A percentile compares a stretch with the other conserved stretches of the same genome.
phyloP scores from a whole-genome alignment of 2,888 invertebrate species.

The Cheilosia impressa region DNA sequence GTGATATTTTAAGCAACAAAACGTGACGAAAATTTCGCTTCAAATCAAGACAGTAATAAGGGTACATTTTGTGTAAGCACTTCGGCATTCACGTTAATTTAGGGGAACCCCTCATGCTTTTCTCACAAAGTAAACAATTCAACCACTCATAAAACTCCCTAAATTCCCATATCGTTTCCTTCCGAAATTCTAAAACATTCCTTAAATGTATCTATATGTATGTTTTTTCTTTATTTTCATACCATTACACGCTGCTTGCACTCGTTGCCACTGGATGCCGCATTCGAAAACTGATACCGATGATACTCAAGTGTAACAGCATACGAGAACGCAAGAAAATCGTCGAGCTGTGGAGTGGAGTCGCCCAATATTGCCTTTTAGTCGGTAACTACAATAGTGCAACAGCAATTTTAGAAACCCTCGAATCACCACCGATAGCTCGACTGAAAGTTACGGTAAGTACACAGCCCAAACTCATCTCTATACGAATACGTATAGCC shows the following conservation, averaged over 20 bases:
- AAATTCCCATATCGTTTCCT: constrained; percentile 23
- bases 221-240: constrained; percentile 50
- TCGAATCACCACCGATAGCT: constrained; percentile 83
- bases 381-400: constrained; percentile 84
- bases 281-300: constrained; percentile 39
- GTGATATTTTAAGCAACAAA: too few relatives aligned
- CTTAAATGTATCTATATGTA: constrained; percentile 30
- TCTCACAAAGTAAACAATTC: constrained; percentile 2
- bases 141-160: constrained; percentile 9
- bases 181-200: constrained; percentile 8
- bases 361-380: constrained; percentile 83
- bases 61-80: not conserved
- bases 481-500: not conserved
- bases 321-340: constrained; percentile 82
- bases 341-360: constrained; percentile 83
- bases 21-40: too few relatives aligned
- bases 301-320: constrained; percentile 80
- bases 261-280: constrained; percentile 21
- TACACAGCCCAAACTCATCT: constrained; percentile 28
- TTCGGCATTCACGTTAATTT: constrained; percentile 14
- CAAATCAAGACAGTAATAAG: too few relatives aligned
- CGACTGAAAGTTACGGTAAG: constrained; percentile 83
- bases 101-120: not conserved
- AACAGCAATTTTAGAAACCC: constrained; percentile 83
- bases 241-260: constrained; percentile 48